These are phyloP conservation scores for Dicycla oo DNA, from an alignment of 2,888 invertebrate species.

Conservation along the genomic window DNA sequence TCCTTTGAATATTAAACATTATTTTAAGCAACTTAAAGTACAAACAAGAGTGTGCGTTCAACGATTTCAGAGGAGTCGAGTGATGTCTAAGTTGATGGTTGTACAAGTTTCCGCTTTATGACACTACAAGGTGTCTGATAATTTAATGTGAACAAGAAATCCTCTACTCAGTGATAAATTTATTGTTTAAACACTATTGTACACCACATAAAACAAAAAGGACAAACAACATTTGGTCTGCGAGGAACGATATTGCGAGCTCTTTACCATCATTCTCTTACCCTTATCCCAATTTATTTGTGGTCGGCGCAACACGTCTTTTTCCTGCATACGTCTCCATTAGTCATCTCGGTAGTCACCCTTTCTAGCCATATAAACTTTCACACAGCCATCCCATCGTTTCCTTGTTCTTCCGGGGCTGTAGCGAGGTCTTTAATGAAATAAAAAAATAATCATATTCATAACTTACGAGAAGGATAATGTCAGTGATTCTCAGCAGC, in stretches of 20 bases:
- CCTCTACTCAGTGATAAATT: not conserved
- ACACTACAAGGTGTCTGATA: not conserved
- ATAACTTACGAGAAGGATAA: constrained; percentile 60
- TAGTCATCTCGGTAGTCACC: not conserved
- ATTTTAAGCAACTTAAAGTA: not conserved
- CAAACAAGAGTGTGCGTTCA: not conserved
- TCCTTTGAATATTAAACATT: not conserved
- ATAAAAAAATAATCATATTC: not conserved
- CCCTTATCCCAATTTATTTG: not conserved
- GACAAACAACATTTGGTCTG: not conserved
- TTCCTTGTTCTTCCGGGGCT: not conserved
- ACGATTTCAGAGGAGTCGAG: not conserved
- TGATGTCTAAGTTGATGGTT: not conserved
- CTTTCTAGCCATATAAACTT: not conserved
- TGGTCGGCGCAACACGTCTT: too few relatives aligned
- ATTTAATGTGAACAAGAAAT: not conserved
- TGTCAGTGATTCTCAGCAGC: constrained; percentile 71
- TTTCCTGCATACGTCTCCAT: too few relatives aligned
- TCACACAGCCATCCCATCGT: not conserved
- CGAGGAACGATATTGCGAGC: not conserved
- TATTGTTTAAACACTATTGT: not conserved
- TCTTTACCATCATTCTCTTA: not conserved
- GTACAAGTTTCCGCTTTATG: not conserved
- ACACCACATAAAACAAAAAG: not conserved
- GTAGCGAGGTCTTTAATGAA: not conserved